Conservation (phyloP, 1,140 invertebrate genomes). For the Bombyx mori region ASM3026992v2 NC_085111.1:7177501-7178000, state of each 20-base stretch:
- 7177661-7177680: constrained; percentile 61
- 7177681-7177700: constrained; percentile 14
- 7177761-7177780: too few relatives aligned
- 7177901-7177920: too few relatives aligned
- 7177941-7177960: not conserved
- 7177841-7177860: too few relatives aligned
- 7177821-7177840: too few relatives aligned
- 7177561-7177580: constrained; percentile 43
- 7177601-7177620: constrained; percentile 55
- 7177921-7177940: not conserved
- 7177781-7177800: too few relatives aligned
- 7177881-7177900: too few relatives aligned
- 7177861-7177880: too few relatives aligned
- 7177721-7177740: too few relatives aligned
- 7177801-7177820: too few relatives aligned
- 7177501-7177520: constrained; percentile 30
- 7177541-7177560: constrained; percentile 30
- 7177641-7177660: constrained; percentile 54
- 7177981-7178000: too few relatives aligned
- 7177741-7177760: too few relatives aligned
- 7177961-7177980: not conserved
- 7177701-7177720: not conserved
- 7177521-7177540: constrained; percentile 23
- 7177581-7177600: constrained; percentile 33
- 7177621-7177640: constrained; percentile 29